Evolutionary conservation across 2,888 invertebrate genomes (phyloP).

Genomic region (Operophtera brumata): DNA sequence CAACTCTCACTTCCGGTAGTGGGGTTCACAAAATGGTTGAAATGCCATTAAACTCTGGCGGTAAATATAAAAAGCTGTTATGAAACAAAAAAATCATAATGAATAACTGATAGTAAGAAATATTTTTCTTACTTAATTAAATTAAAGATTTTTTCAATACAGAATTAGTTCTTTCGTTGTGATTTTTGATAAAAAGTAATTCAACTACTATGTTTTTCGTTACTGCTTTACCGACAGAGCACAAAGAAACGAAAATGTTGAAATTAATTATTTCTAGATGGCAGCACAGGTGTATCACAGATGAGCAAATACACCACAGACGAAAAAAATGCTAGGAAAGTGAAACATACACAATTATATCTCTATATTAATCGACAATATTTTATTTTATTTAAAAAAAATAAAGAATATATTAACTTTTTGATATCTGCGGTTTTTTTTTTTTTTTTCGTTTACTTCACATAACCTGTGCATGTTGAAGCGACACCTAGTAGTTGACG

Average conservation of each 20-base stretch:
- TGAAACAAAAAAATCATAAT: background rate
- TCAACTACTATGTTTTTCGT: background rate
- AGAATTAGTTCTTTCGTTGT: background rate
- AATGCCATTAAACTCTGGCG: conserved; percentile 61
- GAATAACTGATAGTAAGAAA: background rate
- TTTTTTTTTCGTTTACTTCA: background rate
- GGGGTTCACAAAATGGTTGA: conserved; percentile 76
- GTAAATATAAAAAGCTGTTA: conserved; percentile 48
- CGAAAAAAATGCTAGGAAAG: background rate
- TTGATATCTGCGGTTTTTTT: background rate
- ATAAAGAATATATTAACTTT: background rate
- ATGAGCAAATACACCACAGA: conserved; percentile 14
- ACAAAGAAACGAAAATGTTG: background rate
- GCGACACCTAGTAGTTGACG: background rate
- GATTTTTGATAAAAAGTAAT: conserved; percentile 11
- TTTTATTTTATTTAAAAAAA: too few species aligned
- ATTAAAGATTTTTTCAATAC: background rate
- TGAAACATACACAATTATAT: too few species aligned
- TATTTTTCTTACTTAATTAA: background rate
- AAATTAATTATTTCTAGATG: conserved; percentile 12
- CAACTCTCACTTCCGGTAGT: conserved; percentile 78
- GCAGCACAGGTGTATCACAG: conserved; percentile 15
- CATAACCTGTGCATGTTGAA: background rate
- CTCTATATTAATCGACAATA: too few species aligned
- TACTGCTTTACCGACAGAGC: conserved; percentile 26